These are phyloP conservation scores for Saturnia japonica DNA, from an alignment of 2,888 invertebrate genomes.

Conservation along the genomic window DNA sequence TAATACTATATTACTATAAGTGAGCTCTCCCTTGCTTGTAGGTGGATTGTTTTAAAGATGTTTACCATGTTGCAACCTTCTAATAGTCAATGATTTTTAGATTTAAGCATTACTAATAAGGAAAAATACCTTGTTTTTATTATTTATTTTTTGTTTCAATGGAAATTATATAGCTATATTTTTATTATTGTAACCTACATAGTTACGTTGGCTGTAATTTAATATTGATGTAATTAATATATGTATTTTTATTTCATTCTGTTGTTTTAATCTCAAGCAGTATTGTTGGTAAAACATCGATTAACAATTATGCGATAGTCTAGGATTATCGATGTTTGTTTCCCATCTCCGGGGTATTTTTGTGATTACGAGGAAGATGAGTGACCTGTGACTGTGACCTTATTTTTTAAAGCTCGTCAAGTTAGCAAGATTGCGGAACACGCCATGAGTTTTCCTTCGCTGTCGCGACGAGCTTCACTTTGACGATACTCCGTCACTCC, in stretches of 20 bases:
- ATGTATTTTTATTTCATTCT: conserved; percentile 81
- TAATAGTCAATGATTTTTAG: conserved; percentile 79
- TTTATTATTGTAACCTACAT: conserved; percentile 81
- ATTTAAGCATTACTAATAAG: conserved; percentile 74
- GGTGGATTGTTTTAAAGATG: conserved; percentile 72
- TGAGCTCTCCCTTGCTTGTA: conserved; percentile 79
- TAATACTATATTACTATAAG: conserved; percentile 73
- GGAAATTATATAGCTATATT: conserved; percentile 81
- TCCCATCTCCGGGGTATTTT: too few relatives aligned
- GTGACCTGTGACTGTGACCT: too few relatives aligned
- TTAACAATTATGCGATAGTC: too few relatives aligned
- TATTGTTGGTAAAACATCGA: background rate
- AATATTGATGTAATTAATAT: conserved; percentile 83
- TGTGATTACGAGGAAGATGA: too few relatives aligned
- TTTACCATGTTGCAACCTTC: conserved; percentile 75
- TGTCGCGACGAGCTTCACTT: too few relatives aligned
- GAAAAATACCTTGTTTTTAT: conserved; percentile 79
- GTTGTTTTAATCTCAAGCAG: conserved; percentile 52
- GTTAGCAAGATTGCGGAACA: too few relatives aligned
- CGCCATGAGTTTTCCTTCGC: too few relatives aligned
- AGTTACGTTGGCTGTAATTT: conserved; percentile 82
- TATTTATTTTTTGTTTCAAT: conserved; percentile 81
- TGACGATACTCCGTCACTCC: too few relatives aligned
- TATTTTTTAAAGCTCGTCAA: too few relatives aligned
- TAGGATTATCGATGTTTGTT: too few relatives aligned